Evolutionary conservation across 1,140 invertebrate species (phyloP), one percentile per base, ranked within the genome.

Genomic region (Branchinecta lindahli): DNA sequence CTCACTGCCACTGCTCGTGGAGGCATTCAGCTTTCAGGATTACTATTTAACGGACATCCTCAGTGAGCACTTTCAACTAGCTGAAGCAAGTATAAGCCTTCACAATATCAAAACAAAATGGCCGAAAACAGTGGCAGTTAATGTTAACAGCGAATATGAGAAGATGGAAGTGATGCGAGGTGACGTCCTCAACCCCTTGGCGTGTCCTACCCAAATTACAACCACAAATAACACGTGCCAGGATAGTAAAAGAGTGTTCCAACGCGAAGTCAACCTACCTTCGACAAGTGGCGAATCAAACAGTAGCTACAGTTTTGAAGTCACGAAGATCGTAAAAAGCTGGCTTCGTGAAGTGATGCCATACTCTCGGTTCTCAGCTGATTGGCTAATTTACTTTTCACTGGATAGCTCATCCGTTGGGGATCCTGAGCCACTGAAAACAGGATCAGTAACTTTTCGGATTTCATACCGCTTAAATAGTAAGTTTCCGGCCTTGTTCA

Each of bases 11-110:
- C 52, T 61, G 4, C 2, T 61, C 18, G 52, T 20, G 18, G 18
- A 20, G 18, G 52, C 52, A 3, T 61, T 61, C 52, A 61, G 12
- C 18, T 61, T 61, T 61, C 12, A 61, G 18, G 52, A 61, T 15
- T 20, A 61, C 52, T 61, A 61, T 61, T 20, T 61, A 15, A 61
- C 52, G 18, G 52, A 61, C 6, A 20, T 61, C 18, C 12, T 61
- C 52, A 61, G 52, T 61, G 52, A 61, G 18, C 12, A 61, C 18
- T 61, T 61, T 61, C 52, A 61, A 61, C 18, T 61, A 61, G 52
- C 18, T 20, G 18, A 61, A 61, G 52, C 52, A 61, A 61, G 12
- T 20, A 61, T 61, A 15, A 20, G 52, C 12, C 52, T 61, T 61
- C 18, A 61, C 52, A 61, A 61, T 61, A 6, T 61, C 18, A 61